A percentile compares a stretch with the other conserved stretches of the same genome.
Evolutionary conservation across 2,888 invertebrate genomes (phyloP).

Genomic region (Prenolepis imparis): DNA sequence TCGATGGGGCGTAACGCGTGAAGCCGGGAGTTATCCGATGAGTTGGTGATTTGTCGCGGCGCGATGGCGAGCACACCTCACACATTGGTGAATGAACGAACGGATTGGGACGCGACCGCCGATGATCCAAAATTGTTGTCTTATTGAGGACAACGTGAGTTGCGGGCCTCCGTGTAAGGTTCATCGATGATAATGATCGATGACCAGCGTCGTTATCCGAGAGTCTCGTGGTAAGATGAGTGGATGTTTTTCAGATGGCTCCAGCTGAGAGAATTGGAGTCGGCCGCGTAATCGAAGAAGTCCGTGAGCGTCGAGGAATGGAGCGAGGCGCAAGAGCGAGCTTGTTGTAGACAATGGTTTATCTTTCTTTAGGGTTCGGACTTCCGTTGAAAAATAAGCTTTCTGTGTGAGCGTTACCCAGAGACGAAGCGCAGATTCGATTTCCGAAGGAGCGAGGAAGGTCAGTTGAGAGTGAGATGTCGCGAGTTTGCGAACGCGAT

Average conservation of each 20-base stretch:
- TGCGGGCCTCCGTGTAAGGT: background rate
- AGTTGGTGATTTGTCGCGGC: no score
- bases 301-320: background rate
- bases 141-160: background rate
- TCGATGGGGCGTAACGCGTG: no score
- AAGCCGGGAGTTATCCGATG: no score
- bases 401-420: no score
- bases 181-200: background rate
- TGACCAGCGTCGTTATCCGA: background rate
- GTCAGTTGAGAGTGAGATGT: no score
- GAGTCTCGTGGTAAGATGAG: background rate
- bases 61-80: background rate
- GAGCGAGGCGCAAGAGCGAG: background rate
- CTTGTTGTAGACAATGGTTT: background rate
- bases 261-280: background rate
- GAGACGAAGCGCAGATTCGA: no score
- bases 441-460: no score
- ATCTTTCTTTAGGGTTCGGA: no score
- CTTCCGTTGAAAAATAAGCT: no score
- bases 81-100: background rate
- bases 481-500: no score
- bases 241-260: background rate
- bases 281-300: background rate
- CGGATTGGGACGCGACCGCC: background rate
- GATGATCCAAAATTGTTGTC: background rate